Evolutionary conservation across 2,888 invertebrate species (phyloP).

Genomic region (Cephus pygmeus): DNA sequence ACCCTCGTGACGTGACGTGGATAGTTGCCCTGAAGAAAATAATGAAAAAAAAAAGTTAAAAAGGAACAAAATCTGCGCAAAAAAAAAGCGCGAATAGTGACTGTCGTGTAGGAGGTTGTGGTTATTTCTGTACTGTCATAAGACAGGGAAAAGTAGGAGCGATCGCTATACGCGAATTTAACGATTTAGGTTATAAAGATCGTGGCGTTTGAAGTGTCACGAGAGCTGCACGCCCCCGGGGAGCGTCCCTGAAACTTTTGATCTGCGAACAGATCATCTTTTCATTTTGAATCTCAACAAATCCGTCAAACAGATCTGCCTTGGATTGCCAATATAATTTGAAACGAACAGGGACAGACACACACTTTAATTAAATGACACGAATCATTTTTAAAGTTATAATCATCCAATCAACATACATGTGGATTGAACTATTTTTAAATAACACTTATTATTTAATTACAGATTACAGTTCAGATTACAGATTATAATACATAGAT

Average conservation of each 20-base stretch:
- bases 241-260: background rate
- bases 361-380: background rate
- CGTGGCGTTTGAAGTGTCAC: background rate
- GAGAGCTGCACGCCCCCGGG: background rate
- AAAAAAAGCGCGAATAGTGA: too few relatives aligned
- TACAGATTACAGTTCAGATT: too few relatives aligned
- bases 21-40: conserved; percentile 20
- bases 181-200: background rate
- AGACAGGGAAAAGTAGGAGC: background rate
- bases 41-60: conserved; percentile 6
- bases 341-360: background rate
- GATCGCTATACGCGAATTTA: background rate
- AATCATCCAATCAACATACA: background rate
- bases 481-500: too few relatives aligned
- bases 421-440: too few relatives aligned
- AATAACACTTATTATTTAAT: too few relatives aligned
- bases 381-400: background rate
- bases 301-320: background rate
- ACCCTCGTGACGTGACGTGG: background rate
- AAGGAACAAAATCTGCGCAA: background rate
- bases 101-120: background rate
- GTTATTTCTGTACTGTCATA: background rate
- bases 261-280: background rate
- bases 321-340: background rate
- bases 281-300: background rate